Evolutionary conservation across 2,888 invertebrate genomes (phyloP).

Genomic region (Orthosia cruda): DNA sequence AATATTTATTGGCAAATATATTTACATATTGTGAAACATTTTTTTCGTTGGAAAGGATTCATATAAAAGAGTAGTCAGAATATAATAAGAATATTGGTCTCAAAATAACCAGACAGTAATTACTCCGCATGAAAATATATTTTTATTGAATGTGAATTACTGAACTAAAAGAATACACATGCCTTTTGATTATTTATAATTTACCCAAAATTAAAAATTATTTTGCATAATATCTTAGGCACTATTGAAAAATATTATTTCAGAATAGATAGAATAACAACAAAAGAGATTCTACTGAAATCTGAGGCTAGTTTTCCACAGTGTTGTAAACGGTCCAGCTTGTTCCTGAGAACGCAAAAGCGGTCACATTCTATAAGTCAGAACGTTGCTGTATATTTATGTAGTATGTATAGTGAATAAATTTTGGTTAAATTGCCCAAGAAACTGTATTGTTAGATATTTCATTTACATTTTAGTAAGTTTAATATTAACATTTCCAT

Average conservation of each 20-base stretch:
- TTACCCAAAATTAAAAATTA: not conserved
- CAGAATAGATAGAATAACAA: not conserved
- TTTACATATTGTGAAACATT: too few relatives aligned
- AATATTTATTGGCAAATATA: not conserved
- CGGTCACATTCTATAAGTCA: conserved; percentile 31
- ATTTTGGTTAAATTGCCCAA: conserved; percentile 31
- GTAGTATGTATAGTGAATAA: not conserved
- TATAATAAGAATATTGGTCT: not conserved
- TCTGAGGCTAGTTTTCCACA: conserved; percentile 8
- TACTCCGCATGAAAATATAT: not conserved
- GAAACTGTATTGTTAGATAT: conserved; percentile 23
- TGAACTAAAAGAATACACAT: not conserved
- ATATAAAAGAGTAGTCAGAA: not conserved
- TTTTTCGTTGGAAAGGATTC: too few relatives aligned
- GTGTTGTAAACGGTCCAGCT: conserved; percentile 26
- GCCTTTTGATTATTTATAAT: too few relatives aligned
- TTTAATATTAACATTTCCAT: conserved; percentile 10
- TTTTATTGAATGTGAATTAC: not conserved
- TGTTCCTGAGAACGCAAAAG: conserved; percentile 28
- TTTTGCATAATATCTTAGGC: not conserved
- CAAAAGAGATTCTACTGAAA: conserved; percentile 22
- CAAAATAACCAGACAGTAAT: not conserved
- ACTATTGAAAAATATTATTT: not conserved
- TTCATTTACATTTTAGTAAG: conserved; percentile 28
- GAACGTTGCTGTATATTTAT: not conserved